Percentiles rank a stretch among this genome's conserved stretches.
These are phyloP conservation scores for Conus ventricosus DNA, from an alignment of 1,140 invertebrate species.

Conservation along the genomic window DNA sequence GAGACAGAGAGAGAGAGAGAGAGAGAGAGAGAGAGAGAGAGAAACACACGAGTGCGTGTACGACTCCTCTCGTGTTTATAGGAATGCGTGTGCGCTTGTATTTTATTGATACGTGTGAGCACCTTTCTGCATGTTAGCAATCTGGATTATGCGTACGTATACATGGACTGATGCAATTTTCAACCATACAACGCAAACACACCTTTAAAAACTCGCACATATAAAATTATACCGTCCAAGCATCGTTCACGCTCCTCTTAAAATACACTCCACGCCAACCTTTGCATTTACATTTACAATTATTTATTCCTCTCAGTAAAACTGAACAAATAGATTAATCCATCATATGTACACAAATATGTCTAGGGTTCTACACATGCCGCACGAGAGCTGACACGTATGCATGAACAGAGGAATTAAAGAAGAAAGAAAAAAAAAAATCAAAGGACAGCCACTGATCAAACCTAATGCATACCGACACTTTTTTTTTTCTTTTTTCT, in stretches of 20 bases:
- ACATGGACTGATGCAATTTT: neutral
- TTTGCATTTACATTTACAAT: slow-evolving; percentile 23
- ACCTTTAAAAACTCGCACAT: neutral
- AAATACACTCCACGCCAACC: neutral
- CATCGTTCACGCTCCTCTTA: neutral
- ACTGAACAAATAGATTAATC: slow-evolving; percentile 20
- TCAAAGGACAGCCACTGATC: neutral
- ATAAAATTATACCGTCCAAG: neutral
- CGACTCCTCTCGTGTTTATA: too few species aligned
- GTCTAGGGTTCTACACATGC: slow-evolving; percentile 26
- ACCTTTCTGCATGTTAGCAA: too few species aligned
- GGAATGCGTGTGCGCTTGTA: too few species aligned
- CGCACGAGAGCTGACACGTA: neutral
- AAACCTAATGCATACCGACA: neutral
- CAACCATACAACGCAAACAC: neutral
- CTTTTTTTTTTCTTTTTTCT: neutral
- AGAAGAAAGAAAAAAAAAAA: neutral
- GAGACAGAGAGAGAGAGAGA: too few species aligned
- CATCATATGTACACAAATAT: slow-evolving; percentile 26
- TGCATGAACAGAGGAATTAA: neutral
- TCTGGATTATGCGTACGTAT: neutral
- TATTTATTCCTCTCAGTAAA: slow-evolving; percentile 22
- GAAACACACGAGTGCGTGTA: too few species aligned
- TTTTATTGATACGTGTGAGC: too few species aligned
- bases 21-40: too few species aligned